Evolutionary conservation across 2,888 invertebrate genomes (phyloP).

Genomic region (Noctuana brunneofusca): DNA sequence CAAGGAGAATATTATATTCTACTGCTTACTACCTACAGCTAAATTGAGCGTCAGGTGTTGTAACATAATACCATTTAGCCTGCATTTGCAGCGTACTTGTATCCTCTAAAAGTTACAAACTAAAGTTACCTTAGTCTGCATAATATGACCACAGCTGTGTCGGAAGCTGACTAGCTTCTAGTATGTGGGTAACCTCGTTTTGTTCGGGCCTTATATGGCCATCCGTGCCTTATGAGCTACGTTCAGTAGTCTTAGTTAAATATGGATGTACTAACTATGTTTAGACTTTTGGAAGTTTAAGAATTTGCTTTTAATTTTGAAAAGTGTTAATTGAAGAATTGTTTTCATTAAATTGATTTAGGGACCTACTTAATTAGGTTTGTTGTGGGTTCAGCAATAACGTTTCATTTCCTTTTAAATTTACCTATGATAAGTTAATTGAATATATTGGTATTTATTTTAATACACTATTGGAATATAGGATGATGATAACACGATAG

Average conservation of each 20-base stretch:
- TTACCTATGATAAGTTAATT: not conserved
- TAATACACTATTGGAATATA: no score
- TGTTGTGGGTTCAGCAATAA: not conserved
- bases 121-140: conserved; percentile 17
- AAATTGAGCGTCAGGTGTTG: not conserved
- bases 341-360: not conserved
- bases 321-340: not conserved
- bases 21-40: not conserved
- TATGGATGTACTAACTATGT: not conserved
- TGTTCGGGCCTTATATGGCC: conserved; percentile 50
- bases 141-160: conserved; percentile 35
- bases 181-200: conserved; percentile 48
- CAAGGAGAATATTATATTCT: not conserved
- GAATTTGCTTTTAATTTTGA: not conserved
- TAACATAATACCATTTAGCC: not conserved
- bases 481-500: no score
- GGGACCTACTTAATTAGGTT: not conserved
- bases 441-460: no score
- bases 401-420: not conserved
- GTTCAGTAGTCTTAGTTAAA: not conserved
- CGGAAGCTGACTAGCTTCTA: conserved; percentile 42
- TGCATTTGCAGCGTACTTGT: not conserved
- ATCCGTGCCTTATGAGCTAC: conserved; percentile 11
- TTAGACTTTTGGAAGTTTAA: not conserved
- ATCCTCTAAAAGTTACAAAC: not conserved